Conservation (phyloP, 2,888 invertebrate species). For the Hyposoter didymator region DNA sequence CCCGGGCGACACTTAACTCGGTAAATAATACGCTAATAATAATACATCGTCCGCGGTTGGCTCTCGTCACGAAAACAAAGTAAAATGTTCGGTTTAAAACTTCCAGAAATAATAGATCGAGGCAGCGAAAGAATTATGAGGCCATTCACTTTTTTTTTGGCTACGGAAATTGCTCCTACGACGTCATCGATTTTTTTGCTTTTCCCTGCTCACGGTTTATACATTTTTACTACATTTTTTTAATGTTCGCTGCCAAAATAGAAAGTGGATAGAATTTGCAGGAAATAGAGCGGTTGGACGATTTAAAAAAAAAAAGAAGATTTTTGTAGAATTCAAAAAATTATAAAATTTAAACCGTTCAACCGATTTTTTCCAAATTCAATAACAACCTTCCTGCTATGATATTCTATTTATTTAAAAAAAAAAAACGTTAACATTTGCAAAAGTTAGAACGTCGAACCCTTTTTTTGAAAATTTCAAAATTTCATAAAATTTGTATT, state of each 20-base stretch:
- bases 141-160: constrained; percentile 35
- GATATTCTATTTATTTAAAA: too few species aligned
- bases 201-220: constrained; percentile 27
- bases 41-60: constrained; percentile 44
- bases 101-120: constrained; percentile 19
- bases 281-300: too few species aligned
- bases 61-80: constrained; percentile 44
- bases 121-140: constrained; percentile 52
- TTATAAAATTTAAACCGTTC: too few species aligned
- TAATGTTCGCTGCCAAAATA: too few species aligned
- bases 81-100: constrained; percentile 36
- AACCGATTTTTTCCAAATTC: too few species aligned
- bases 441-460: too few species aligned
- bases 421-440: too few species aligned
- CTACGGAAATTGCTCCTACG: constrained; percentile 33
- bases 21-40: constrained; percentile 59
- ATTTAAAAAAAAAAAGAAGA: too few species aligned
- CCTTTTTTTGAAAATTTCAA: too few species aligned
- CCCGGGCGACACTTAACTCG: constrained; percentile 15
- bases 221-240: constrained; percentile 11
- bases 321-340: too few species aligned
- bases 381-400: too few species aligned
- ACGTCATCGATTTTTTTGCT: constrained; percentile 39
- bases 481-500: too few species aligned
- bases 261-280: neutral